phyloP scores from a whole-genome alignment of 1,140 invertebrate species.

The Teleogryllus occipitalis region DNA sequence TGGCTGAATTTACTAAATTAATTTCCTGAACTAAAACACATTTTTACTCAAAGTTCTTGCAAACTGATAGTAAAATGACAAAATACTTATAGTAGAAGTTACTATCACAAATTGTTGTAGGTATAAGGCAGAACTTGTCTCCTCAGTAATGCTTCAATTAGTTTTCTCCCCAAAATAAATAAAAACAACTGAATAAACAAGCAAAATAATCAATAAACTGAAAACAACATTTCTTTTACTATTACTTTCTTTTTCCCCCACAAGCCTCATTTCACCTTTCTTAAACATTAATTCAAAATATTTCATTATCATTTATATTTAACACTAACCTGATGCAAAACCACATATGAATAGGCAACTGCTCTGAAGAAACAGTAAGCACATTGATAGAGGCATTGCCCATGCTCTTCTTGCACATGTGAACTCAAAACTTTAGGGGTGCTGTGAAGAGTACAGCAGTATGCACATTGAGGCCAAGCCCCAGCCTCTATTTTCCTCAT shows the following conservation, averaged over 20 bases:
- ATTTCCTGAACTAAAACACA: no score
- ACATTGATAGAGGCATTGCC: constrained; percentile 45
- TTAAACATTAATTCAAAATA: no score
- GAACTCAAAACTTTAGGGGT: not conserved
- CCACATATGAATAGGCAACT: constrained; percentile 40
- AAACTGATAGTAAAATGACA: no score
- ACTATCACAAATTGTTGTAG: no score
- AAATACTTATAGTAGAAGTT: no score
- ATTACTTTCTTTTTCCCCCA: not conserved
- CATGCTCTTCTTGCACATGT: constrained; percentile 41
- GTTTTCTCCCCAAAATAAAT: not conserved
- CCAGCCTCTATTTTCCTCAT: not conserved
- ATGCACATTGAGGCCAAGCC: constrained; percentile 36
- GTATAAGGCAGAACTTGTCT: no score
- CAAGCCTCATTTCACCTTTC: not conserved
- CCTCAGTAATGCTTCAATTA: no score
- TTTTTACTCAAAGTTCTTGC: no score
- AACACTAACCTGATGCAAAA: constrained; percentile 41
- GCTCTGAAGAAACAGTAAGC: constrained; percentile 50
- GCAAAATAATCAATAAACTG: not conserved
- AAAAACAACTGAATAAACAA: not conserved
- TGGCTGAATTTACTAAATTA: no score
- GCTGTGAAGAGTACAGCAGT: constrained; percentile 30
- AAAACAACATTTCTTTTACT: not conserved
- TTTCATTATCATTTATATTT: no score